Evolutionary conservation across 2,888 invertebrate genomes (phyloP).

Genomic region (Periphyllus acericola): DNA sequence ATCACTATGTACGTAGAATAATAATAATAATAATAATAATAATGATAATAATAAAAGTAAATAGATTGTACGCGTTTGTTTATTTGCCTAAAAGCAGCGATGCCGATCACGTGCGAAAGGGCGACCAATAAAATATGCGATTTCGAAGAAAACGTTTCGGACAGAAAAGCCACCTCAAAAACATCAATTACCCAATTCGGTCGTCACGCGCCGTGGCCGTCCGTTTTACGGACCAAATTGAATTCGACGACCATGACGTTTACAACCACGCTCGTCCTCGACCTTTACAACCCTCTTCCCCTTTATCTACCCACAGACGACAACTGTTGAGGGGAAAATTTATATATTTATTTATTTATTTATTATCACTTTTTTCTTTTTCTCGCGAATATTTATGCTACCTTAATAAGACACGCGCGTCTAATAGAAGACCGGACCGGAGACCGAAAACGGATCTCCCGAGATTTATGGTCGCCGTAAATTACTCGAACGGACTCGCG

Average conservation of each 20-base stretch:
- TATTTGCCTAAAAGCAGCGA: no score
- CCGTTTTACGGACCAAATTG: not conserved
- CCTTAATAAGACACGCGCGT: conserved; percentile 41
- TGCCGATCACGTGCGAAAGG: not conserved
- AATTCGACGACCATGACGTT: not conserved
- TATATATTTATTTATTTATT: not conserved
- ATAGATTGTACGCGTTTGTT: no score
- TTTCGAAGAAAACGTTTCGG: not conserved
- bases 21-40: no score
- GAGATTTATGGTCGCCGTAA: conserved; percentile 45
- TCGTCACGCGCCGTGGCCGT: not conserved
- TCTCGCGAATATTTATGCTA: conserved; percentile 47
- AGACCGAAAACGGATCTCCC: conserved; percentile 37
- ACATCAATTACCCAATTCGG: conserved; percentile 4
- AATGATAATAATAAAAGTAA: no score
- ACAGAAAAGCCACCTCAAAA: not conserved
- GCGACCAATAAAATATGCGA: not conserved
- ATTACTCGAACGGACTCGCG: conserved; percentile 19
- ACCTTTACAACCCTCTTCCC: not conserved
- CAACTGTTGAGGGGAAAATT: not conserved
- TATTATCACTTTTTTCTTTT: not conserved
- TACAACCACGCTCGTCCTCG: not conserved
- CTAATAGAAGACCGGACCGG: not conserved
- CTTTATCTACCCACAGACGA: not conserved
- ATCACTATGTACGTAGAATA: no score